Evolutionary conservation across 2,113 vertebrate species (phyloP), one percentile per base, ranked within the genome.

Genomic region (Toxotes jaculatrix): DNA sequence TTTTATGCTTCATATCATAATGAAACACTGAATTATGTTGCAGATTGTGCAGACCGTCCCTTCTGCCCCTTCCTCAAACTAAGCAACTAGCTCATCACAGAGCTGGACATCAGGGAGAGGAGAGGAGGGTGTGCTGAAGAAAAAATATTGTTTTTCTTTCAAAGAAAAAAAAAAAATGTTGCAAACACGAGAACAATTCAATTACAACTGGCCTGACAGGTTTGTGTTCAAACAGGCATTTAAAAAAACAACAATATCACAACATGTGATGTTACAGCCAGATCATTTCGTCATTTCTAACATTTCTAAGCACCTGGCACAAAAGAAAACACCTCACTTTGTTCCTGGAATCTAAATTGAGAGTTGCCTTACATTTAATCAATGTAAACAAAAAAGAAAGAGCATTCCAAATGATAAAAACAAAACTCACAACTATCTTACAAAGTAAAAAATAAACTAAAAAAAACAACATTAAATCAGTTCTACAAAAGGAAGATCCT

Each of bases 331-430:
- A 83, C 71, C 76, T 89, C 80, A 91, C 80, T 94, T 95, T 94
- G 93, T 95, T 95, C 91, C 89, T 94, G 90, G 87, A 92, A 93
- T 92, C 91, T 91, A 88, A 92, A 74, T 74, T 82, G 83, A 77
- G 88, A 82, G 60, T 81, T 59, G 64, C 82, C 83, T 92, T 92
- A 93, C 88, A 91, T 90, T 91, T 78, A 71, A 91, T 90, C 78
- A 89, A 92, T 87, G 83, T 92, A 88, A 93, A 93, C 75, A 88
- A 87, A 92, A 69, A 80, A 84, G 17, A 91, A 86, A 85, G 71
- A 86, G 76, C 79, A 89, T 87, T 89, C 82, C 87, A 89, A 86
- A 87, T 72, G 66, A 85, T 56, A 78, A 88, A 88, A 87, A 91
- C 82, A 91, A 81, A 91, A 91, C 86, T 87, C 76, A 89, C 80